Conservation (phyloP, 2,797 vertebrate species). For the Schizopygopsis malacanthus region DNA sequence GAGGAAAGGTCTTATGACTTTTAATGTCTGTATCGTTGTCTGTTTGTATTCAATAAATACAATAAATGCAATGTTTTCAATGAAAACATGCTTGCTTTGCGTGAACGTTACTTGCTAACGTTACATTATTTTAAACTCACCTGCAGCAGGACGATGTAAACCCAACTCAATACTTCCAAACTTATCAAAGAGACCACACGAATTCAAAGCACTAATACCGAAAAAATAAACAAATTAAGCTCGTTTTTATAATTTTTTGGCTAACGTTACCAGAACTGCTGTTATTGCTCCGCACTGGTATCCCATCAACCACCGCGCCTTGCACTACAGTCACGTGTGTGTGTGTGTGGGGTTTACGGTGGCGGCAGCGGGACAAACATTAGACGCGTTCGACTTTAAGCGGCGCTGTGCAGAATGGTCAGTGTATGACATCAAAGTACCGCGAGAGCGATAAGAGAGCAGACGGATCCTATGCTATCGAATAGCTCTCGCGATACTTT, state of each 20-base stretch:
- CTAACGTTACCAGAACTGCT: background rate
- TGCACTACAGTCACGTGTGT: background rate
- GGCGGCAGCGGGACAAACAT: background rate
- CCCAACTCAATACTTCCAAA: too few relatives aligned
- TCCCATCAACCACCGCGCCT: constrained; percentile 30
- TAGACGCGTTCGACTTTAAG: too few relatives aligned
- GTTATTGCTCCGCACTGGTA: background rate
- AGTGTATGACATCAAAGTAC: too few relatives aligned
- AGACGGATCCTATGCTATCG: too few relatives aligned
- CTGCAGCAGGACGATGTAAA: constrained; percentile 9
- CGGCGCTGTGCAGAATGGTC: too few relatives aligned
- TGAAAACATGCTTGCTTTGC: background rate
- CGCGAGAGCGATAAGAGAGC: too few relatives aligned
- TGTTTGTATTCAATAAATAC: background rate
- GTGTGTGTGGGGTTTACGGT: background rate
- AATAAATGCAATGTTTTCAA: background rate
- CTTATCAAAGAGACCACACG: background rate
- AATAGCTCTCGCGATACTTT: too few relatives aligned
- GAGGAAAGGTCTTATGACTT: background rate
- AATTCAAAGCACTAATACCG: background rate
- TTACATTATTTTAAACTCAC: constrained; percentile 6
- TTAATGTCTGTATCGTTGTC: background rate
- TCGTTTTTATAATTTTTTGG: background rate
- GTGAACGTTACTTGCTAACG: background rate
- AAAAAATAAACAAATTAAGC: background rate